Percentiles rank a stretch among this genome's conserved stretches.
Evolutionary conservation across 1,140 invertebrate genomes (phyloP).

Genomic region (Ostrea denselamellosa): DNA sequence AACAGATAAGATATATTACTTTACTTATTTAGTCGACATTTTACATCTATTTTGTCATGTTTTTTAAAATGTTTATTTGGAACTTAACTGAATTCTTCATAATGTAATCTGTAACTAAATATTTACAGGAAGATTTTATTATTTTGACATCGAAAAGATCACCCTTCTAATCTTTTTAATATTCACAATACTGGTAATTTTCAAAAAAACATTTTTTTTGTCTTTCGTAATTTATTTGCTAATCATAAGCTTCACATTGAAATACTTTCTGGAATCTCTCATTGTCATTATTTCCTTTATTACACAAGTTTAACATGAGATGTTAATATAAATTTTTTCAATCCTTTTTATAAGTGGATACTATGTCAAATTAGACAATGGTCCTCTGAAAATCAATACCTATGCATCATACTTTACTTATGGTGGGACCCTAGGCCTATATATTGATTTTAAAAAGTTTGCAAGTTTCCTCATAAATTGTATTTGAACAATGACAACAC

Average conservation of each 20-base stretch:
- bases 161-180: not conserved
- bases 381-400: not conserved
- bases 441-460: slow-evolving; percentile 22
- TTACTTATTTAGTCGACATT: not conserved
- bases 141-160: not conserved
- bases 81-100: not conserved
- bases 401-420: not conserved
- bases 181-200: too few species aligned
- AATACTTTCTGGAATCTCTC: too few species aligned
- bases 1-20: not conserved
- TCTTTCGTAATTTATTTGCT: too few species aligned
- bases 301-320: too few species aligned
- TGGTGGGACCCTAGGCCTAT: too few species aligned
- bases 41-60: not conserved
- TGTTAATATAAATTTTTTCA: too few species aligned
- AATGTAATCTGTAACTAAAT: not conserved
- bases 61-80: not conserved
- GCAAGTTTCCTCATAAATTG: not conserved
- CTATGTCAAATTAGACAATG: slow-evolving; percentile 11
- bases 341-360: slow-evolving; percentile 5
- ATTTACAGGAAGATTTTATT: not conserved
- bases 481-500: not conserved
- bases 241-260: too few species aligned
- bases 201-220: too few species aligned
- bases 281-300: too few species aligned